Conservation (phyloP, 2,888 invertebrate species). For the Chymomyza procnemis region DNA sequence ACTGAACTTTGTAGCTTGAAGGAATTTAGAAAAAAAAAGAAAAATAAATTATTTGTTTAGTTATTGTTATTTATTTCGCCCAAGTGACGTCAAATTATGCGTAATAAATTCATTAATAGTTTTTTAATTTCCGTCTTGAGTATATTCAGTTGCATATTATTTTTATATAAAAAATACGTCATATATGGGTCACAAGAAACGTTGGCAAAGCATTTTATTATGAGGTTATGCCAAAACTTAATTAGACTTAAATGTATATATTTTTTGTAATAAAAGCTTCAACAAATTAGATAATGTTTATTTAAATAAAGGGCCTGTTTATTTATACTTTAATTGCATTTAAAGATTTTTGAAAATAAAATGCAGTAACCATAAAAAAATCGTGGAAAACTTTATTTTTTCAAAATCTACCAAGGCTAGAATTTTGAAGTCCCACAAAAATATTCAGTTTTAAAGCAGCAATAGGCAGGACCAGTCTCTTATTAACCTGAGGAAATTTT, state of each 20-base stretch:
- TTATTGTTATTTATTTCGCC: not conserved
- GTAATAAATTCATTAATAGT: not conserved
- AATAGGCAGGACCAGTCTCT: too few relatives aligned
- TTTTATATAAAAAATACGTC: conserved; percentile 11
- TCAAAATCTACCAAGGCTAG: too few relatives aligned
- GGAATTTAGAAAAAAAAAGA: not conserved
- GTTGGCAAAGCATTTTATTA: not conserved
- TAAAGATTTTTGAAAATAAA: too few relatives aligned
- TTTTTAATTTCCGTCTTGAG: not conserved
- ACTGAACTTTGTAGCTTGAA: not conserved
- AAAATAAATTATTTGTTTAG: not conserved
- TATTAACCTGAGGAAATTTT: too few relatives aligned
- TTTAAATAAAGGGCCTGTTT: too few relatives aligned
- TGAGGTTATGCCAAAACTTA: not conserved
- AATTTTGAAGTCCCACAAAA: too few relatives aligned
- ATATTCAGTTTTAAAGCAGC: too few relatives aligned
- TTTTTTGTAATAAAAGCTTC: not conserved
- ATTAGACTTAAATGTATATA: not conserved
- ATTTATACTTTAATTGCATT: too few relatives aligned
- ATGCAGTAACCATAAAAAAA: too few relatives aligned
- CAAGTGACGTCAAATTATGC: not conserved
- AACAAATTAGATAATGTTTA: too few relatives aligned
- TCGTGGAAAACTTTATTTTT: too few relatives aligned
- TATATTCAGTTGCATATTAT: not conserved
- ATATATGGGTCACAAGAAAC: conserved; percentile 47